Evolutionary conservation across 2,113 vertebrate genomes (phyloP).

Genomic region (Salvator merianae): DNA sequence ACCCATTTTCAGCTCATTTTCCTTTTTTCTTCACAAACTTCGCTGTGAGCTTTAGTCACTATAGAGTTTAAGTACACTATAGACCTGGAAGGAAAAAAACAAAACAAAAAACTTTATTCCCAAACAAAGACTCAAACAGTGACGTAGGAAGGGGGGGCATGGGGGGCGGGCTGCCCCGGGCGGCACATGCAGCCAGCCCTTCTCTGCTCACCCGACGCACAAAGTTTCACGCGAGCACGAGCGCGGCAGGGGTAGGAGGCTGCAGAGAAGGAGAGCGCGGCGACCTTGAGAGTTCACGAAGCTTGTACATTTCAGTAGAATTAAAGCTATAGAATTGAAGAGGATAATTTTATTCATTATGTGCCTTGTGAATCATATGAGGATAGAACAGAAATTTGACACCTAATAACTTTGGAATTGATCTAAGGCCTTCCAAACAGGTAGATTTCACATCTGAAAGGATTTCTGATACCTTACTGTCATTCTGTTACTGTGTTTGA

Average conservation of each 20-base stretch:
- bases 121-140: constrained; percentile 26
- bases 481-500: too few relatives aligned
- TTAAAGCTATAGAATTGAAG: neutral
- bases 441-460: too few relatives aligned
- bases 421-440: too few relatives aligned
- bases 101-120: constrained; percentile 15
- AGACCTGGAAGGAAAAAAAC: neutral
- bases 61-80: neutral
- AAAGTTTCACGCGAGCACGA: too few relatives aligned
- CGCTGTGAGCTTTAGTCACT: neutral
- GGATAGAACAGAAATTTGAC: too few relatives aligned
- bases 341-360: neutral
- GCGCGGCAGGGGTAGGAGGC: too few relatives aligned
- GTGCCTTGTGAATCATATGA: neutral
- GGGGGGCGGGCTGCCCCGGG: too few relatives aligned
- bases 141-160: neutral
- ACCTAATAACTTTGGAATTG: too few relatives aligned
- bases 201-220: too few relatives aligned
- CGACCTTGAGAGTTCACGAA: neutral
- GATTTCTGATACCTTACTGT: too few relatives aligned
- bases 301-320: neutral
- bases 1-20: neutral
- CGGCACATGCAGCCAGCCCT: too few relatives aligned
- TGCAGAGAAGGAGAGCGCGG: too few relatives aligned
- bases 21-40: neutral